Evolutionary conservation across 2,888 invertebrate genomes (phyloP).

Genomic region (Dusona sp.): DNA sequence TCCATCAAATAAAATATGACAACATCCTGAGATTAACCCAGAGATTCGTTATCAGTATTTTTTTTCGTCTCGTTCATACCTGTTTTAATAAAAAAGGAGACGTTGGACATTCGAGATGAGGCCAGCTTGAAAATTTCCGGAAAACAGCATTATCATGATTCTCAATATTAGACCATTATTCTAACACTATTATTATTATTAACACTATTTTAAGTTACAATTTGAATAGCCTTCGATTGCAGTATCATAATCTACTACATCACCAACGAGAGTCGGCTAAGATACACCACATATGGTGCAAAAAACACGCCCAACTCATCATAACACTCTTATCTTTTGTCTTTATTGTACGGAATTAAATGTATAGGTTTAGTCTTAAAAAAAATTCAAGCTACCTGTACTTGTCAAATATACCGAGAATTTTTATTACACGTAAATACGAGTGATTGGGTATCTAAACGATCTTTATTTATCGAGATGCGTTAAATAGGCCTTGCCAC

Average conservation of each 20-base stretch:
- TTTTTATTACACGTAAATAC: neutral
- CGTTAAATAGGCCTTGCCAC: neutral
- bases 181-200: too few relatives aligned
- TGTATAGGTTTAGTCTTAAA: neutral
- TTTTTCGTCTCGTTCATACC: neutral
- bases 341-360: neutral
- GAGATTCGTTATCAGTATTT: neutral
- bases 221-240: neutral
- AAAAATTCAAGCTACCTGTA: neutral
- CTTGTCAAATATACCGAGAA: neutral
- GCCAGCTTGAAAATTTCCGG: neutral
- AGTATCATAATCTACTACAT: neutral
- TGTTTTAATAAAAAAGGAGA: neutral
- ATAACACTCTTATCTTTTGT: neutral
- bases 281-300: neutral
- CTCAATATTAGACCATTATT: neutral
- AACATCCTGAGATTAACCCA: neutral
- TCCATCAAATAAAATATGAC: neutral
- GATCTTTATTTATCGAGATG: neutral
- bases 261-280: neutral
- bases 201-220: neutral
- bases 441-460: neutral
- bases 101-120: too few relatives aligned
- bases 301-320: neutral
- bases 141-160: neutral